Evolutionary conservation across 2,113 vertebrate genomes (phyloP).

Genomic region (Vidua chalybeata): DNA sequence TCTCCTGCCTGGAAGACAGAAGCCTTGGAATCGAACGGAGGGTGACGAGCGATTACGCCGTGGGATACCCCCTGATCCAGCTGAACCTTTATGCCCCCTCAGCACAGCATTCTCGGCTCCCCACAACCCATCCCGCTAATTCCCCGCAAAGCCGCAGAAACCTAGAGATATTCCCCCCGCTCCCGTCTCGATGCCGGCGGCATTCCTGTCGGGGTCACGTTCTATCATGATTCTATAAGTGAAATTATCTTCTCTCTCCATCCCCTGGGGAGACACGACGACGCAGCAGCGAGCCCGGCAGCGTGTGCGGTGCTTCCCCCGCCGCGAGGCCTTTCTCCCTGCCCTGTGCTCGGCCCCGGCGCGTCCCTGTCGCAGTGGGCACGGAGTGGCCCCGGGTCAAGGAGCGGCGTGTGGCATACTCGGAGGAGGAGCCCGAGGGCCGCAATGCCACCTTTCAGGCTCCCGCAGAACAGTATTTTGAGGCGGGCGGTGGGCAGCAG

Average conservation of each 20-base stretch:
- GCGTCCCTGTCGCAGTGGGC: not conserved
- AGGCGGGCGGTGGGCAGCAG: not conserved
- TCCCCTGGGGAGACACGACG: not conserved
- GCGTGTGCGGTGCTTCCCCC: not conserved
- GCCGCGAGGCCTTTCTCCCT: not conserved
- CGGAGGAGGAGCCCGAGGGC: not conserved
- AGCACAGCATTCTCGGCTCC: not conserved
- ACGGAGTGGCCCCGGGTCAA: not conserved
- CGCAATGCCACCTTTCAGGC: not conserved
- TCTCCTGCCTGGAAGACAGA: not conserved
- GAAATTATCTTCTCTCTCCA: not conserved
- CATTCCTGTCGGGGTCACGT: not conserved
- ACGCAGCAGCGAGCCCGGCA: not conserved
- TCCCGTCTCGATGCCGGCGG: not conserved
- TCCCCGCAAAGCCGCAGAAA: not conserved
- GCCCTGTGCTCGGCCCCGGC: not conserved
- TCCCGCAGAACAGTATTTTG: not conserved
- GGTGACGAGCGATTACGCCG: fast-evolving
- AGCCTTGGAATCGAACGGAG: fast-evolving
- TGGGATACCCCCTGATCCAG: not conserved
- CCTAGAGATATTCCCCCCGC: not conserved
- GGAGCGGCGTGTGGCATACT: not conserved
- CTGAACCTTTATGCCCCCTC: not conserved
- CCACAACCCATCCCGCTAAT: not conserved
- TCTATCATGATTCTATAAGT: not conserved